These are phyloP conservation scores for Trididemnum nubilum DNA, from an alignment of 23 tunicate genomes.

Conservation along the genomic window DNA sequence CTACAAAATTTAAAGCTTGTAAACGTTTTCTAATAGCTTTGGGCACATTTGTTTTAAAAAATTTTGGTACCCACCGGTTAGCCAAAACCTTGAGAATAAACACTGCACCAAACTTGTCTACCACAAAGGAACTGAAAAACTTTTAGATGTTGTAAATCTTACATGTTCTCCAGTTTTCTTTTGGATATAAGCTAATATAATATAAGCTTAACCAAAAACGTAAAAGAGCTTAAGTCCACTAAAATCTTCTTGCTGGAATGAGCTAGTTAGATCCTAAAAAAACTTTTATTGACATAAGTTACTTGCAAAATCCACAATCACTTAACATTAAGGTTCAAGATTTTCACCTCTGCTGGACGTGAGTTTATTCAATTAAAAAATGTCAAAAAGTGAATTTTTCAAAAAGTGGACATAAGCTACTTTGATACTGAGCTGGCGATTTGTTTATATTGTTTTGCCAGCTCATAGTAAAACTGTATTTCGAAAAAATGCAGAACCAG, in stretches of 20 bases:
- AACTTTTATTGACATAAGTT: not conserved
- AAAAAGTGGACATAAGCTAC: not conserved
- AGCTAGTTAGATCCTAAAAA: not conserved
- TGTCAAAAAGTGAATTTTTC: not conserved
- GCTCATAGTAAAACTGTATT: conserved; percentile 8
- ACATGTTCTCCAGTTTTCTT: too few relatives aligned
- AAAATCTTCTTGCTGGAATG: not conserved
- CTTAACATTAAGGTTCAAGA: not conserved
- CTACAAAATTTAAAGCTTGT: too few relatives aligned
- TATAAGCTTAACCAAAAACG: not conserved
- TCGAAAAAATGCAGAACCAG: too few relatives aligned
- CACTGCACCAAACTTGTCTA: too few relatives aligned
- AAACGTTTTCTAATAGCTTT: too few relatives aligned
- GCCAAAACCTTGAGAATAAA: too few relatives aligned
- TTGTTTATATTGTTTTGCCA: too few relatives aligned
- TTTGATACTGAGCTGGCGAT: not conserved
- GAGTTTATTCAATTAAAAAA: not conserved
- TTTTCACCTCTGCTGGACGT: not conserved
- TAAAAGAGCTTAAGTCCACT: not conserved
- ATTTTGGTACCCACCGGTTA: too few relatives aligned
- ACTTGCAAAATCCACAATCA: not conserved
- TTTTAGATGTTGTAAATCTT: too few relatives aligned
- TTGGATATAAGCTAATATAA: not conserved
- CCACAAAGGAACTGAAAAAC: too few relatives aligned
- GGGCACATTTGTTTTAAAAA: too few relatives aligned